A percentile compares a stretch with the other conserved stretches of the same genome.
Conservation (phyloP, 2,797 vertebrate genomes). For the Anas georgica region DNA sequence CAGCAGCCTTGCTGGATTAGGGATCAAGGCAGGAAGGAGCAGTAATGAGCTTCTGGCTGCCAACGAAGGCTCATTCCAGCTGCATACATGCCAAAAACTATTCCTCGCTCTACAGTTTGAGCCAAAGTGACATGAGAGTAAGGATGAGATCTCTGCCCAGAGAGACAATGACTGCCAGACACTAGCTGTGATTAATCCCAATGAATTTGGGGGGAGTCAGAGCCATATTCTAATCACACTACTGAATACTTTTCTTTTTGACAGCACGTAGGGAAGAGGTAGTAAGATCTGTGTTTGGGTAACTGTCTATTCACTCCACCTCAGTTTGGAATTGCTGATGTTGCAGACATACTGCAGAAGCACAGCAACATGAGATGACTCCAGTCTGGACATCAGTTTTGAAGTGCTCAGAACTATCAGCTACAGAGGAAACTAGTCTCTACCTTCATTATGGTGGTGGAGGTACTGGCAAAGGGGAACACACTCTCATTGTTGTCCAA, state of each 20-base stretch:
- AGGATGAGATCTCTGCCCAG: not conserved
- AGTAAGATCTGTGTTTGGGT: not conserved
- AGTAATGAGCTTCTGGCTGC: not conserved
- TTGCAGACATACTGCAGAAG: not conserved
- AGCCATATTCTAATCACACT: not conserved
- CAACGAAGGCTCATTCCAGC: not conserved
- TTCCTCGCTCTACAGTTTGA: not conserved
- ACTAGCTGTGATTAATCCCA: not conserved
- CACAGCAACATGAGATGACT: not conserved
- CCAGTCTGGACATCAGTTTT: not conserved
- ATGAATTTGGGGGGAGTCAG: not conserved
- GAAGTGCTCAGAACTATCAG: not conserved
- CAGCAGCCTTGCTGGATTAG: not conserved
- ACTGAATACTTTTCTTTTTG: fast-evolving
- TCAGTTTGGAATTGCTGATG: not conserved
- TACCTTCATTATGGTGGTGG: not conserved
- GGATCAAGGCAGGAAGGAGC: not conserved
- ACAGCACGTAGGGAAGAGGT: not conserved
- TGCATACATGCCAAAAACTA: not conserved
- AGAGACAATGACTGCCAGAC: not conserved
- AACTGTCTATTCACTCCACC: not conserved
- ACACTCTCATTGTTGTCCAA: not conserved
- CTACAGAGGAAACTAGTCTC: not conserved
- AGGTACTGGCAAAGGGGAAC: not conserved
- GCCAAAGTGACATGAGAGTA: not conserved